Percentiles rank a stretch among this genome's conserved stretches.
Evolutionary conservation across 1,140 invertebrate species (phyloP).

Genomic region (Frieseomelitta varia): DNA sequence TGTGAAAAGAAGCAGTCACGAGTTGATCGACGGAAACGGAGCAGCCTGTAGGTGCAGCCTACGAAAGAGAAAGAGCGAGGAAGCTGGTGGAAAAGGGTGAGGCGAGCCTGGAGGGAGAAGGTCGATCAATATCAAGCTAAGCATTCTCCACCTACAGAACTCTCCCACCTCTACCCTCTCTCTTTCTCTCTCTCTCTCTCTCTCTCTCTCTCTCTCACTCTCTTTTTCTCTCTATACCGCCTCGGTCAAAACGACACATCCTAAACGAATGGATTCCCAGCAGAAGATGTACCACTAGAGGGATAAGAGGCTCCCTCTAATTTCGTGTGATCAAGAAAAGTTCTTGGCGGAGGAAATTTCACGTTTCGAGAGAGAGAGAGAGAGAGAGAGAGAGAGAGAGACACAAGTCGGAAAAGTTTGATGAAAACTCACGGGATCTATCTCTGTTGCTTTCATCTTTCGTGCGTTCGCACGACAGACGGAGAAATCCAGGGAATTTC

Average conservation of each 20-base stretch:
- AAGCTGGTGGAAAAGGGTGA: constrained; percentile 46
- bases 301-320: constrained; percentile 24
- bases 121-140: constrained; percentile 77
- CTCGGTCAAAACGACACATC: constrained; percentile 27
- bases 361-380: background rate
- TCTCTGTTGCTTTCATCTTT: constrained; percentile 19
- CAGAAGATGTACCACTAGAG: background rate
- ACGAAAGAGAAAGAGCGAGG: constrained; percentile 53
- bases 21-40: constrained; percentile 50
- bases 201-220: background rate
- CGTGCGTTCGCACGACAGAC: background rate
- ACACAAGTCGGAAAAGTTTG: constrained; percentile 45
- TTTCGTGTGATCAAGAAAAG: constrained; percentile 48
- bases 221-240: background rate
- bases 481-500: constrained; percentile 28
- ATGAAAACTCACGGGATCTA: constrained; percentile 21
- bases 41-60: constrained; percentile 35
- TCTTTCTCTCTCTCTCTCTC: background rate
- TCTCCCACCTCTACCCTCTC: background rate
- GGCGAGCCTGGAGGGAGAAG: constrained; percentile 58
- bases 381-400: no score
- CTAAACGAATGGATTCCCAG: constrained; percentile 33
- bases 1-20: constrained; percentile 27
- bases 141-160: constrained; percentile 65
- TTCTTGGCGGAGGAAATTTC: background rate